Base-by-base conservation (phyloP, 2,113 vertebrate genomes). In the Albula goreensis region DNA sequence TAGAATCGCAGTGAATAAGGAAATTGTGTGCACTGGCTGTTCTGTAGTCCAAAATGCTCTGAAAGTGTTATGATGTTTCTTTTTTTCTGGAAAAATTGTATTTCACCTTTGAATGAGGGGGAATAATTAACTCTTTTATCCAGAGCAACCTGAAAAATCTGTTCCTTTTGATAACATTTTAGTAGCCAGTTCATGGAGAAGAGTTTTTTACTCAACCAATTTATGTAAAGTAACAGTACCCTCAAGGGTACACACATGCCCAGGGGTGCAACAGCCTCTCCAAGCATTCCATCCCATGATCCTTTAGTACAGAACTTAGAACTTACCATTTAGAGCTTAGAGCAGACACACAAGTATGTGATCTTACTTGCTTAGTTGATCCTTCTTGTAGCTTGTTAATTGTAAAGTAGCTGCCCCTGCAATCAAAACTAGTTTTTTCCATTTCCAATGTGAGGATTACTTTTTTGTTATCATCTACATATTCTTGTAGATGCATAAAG, bases 1-100 rank as follows among this genome's bases (percentile, higher is more conserved):
- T 50, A 5, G 88, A 87, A 90, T 91, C 89, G 84, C 89, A 88
- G 87, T 86, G 88, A 90, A 91, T 93, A 92, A 89, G 85, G 56
- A 82, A 86, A n/a, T 41, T 22, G 52, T 17, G 74, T 50, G 10
- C 48, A 25, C 19, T 8, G 50, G 3, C 19, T 49, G 48, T 22
- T 77, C 70, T 84, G 11, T 74, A 25, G 25, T 50, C 4, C 56
- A 50, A 5, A 63, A 41, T 66, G 22, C n/a, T 63, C 13, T 10
- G 13, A 52, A 83, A 83, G 12, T 25, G 13, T 13, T 49, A 7
- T 25, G 17, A 50, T 56, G 50, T 81, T 56, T 56, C 3, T 13
- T 4, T 81, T 52, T 53, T 31, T 1, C 11, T 7, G 80, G 22
- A 66, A 66, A 60, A 70, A 17, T 15, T 10, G 31, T 74, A 74